A percentile compares a stretch with the other conserved stretches of the same genome.
Evolutionary conservation across 1,140 invertebrate species (phyloP).

Genomic region (Drosophila nannoptera): DNA sequence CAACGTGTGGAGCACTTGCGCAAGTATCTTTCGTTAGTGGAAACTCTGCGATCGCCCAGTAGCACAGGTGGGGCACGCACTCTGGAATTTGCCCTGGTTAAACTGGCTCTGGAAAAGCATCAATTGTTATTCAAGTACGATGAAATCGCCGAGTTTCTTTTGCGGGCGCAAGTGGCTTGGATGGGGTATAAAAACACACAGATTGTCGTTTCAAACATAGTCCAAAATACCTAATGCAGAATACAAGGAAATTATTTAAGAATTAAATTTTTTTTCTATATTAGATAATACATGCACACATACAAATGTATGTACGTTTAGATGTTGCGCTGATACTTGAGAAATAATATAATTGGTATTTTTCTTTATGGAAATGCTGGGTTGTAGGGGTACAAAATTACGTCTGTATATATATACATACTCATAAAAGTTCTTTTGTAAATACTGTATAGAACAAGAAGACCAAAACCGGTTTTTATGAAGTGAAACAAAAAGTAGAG

Average conservation of each 20-base stretch:
- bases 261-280: too few relatives aligned
- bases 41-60: slow-evolving; percentile 37
- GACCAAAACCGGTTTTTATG: slow-evolving; percentile 32
- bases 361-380: too few relatives aligned
- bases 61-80: slow-evolving; percentile 41
- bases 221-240: slow-evolving; percentile 7
- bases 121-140: slow-evolving; percentile 35
- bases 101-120: slow-evolving; percentile 60
- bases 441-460: background rate
- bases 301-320: too few relatives aligned
- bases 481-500: slow-evolving; percentile 35
- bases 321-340: too few relatives aligned
- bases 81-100: slow-evolving; percentile 60
- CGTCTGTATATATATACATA: background rate
- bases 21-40: slow-evolving; percentile 49
- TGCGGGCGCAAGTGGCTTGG: slow-evolving; percentile 45
- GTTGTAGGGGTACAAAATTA: too few relatives aligned
- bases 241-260: too few relatives aligned
- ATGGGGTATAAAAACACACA: slow-evolving; percentile 42
- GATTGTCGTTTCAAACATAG: slow-evolving; percentile 44
- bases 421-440: background rate
- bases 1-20: slow-evolving; percentile 50
- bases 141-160: slow-evolving; percentile 40
- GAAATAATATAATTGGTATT: too few relatives aligned
- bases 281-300: too few relatives aligned